These are phyloP conservation scores for Callopanchax toddi DNA, from an alignment of 2,113 vertebrate genomes.

Conservation along the genomic window DNA sequence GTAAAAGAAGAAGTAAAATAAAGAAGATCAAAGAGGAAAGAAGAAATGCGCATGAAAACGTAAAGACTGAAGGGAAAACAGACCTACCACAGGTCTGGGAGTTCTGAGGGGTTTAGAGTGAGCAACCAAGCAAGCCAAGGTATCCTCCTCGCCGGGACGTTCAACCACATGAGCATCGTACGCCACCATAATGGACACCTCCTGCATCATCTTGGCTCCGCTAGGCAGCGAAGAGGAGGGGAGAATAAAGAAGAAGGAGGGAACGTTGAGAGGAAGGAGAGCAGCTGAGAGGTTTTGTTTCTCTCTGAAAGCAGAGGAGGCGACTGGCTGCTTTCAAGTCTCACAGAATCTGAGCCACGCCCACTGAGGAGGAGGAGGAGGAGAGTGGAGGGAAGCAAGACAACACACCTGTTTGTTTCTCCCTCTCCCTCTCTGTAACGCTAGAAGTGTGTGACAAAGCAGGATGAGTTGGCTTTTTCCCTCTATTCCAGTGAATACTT, in stretches of 20 bases:
- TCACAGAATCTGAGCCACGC: conserved; percentile 52
- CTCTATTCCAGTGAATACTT: conserved; percentile 28
- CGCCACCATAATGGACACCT: conserved; percentile 93
- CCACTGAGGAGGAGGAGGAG: conserved; percentile 44
- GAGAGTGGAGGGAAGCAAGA: conserved; percentile 47
- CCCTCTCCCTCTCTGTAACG: conserved; percentile 41
- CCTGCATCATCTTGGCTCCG: conserved; percentile 93
- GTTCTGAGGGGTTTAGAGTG: conserved; percentile 90
- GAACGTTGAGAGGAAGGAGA: conserved; percentile 11
- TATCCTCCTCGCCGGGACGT: conserved; percentile 89
- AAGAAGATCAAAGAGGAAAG: neutral
- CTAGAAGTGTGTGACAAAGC: conserved; percentile 59
- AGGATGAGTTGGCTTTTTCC: conserved; percentile 61
- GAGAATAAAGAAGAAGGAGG: conserved; percentile 23
- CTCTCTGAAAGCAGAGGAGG: conserved; percentile 52
- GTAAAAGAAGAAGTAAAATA: neutral
- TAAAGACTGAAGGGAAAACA: neutral
- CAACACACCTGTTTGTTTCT: conserved; percentile 77
- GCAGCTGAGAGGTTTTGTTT: conserved; percentile 54
- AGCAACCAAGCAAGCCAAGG: conserved; percentile 89
- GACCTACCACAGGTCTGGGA: conserved; percentile 90
- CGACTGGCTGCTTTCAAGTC: conserved; percentile 57
- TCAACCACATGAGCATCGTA: conserved; percentile 95
- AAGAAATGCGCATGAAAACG: neutral
- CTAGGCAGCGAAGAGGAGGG: conserved; percentile 17